Evolutionary conservation across 1,140 invertebrate genomes (phyloP).

Genomic region (Arctopsyche grandis): DNA sequence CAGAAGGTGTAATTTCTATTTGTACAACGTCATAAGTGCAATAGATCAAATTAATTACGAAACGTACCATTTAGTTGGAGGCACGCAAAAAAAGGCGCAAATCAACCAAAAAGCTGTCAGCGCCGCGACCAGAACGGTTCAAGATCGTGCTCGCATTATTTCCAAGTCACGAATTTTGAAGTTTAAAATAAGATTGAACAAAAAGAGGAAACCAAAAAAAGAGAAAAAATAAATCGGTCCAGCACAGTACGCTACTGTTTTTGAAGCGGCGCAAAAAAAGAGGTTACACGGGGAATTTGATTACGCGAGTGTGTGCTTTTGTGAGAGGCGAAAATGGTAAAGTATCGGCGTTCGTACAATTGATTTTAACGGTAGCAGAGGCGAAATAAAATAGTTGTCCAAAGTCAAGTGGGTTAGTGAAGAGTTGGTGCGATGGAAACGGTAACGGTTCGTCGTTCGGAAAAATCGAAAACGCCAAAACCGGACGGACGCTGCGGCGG

Average conservation of each 20-base stretch:
- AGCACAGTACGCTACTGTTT: conserved; percentile 34
- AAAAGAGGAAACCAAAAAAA: not conserved
- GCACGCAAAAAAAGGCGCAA: not conserved
- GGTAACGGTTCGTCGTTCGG: not conserved
- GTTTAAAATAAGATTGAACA: not conserved
- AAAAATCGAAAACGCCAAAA: not conserved
- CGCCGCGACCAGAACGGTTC: not conserved
- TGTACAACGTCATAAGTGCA: no score
- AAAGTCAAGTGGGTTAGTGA: conserved; percentile 1
- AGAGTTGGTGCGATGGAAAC: not conserved
- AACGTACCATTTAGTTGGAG: not conserved
- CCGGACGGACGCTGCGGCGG: not conserved
- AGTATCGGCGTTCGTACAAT: conserved; percentile 12
- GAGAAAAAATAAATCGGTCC: not conserved
- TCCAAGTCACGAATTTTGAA: conserved; percentile 25
- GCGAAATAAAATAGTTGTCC: conserved; percentile 16
- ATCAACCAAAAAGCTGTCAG: conserved; percentile 6
- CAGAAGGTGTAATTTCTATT: no score
- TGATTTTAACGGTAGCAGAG: conserved; percentile 33
- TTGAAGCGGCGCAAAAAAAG: conserved; percentile 23
- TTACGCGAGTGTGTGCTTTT: not conserved
- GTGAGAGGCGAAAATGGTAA: not conserved
- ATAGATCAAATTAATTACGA: conserved; percentile 14
- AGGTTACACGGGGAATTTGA: conserved; percentile 12
- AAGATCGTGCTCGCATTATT: conserved; percentile 25